phyloP scores from a whole-genome alignment of 2,888 invertebrate genomes.

The Rhopalosiphum nymphaeae region DNA sequence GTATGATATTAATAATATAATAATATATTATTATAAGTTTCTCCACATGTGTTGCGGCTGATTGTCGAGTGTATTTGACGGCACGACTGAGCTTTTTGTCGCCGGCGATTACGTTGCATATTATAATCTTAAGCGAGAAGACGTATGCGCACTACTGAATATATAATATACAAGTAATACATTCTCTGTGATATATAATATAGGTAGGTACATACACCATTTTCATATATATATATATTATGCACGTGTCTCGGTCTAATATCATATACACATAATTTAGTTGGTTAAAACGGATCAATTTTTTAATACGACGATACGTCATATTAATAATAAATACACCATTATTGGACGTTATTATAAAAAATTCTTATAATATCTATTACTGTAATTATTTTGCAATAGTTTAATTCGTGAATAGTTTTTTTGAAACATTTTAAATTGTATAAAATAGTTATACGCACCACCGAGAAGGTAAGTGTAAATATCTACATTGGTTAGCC shows the following conservation, averaged over 20 bases:
- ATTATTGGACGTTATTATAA: not conserved
- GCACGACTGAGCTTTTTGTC: not conserved
- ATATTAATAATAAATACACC: not conserved
- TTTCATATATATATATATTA: not conserved
- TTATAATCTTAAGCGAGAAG: not conserved
- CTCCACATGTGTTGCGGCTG: not conserved
- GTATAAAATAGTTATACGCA: not conserved
- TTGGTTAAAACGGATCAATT: not conserved
- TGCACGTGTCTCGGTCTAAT: too few species aligned
- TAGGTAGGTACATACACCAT: too few species aligned
- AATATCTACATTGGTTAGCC: not conserved
- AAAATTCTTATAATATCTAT: not conserved
- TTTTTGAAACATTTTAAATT: not conserved
- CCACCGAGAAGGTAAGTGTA: not conserved
- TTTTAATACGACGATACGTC: not conserved
- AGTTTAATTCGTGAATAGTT: not conserved
- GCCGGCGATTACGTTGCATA: not conserved
- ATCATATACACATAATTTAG: not conserved
- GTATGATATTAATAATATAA: not conserved
- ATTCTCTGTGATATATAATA: too few species aligned
- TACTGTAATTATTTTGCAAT: not conserved
- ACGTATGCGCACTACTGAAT: not conserved
- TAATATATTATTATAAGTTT: not conserved
- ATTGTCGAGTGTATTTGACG: slow-evolving; percentile 11
- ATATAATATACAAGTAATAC: not conserved